These are phyloP conservation scores for Coluber constrictor DNA, from an alignment of 2,797 vertebrate species.

Conservation along the genomic window DNA sequence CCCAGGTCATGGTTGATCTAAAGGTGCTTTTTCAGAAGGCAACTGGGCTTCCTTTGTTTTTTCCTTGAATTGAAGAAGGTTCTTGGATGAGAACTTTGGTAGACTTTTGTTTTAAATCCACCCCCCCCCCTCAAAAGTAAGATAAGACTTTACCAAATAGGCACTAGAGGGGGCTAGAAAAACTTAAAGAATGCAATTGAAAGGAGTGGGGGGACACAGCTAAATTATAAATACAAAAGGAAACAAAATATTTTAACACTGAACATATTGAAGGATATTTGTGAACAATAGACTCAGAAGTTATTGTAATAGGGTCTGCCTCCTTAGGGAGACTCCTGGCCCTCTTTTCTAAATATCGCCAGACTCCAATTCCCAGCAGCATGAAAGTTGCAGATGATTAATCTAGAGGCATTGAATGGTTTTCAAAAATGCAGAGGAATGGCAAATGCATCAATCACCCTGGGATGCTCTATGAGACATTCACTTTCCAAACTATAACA, in stretches of 20 bases:
- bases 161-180: background rate
- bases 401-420: background rate
- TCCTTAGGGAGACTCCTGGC: background rate
- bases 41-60: too few relatives aligned
- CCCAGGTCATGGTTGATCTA: too few relatives aligned
- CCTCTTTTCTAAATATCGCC: background rate
- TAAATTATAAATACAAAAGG: background rate
- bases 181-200: background rate
- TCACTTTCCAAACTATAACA: background rate
- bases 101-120: background rate
- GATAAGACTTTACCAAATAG: background rate
- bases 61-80: too few relatives aligned
- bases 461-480: background rate
- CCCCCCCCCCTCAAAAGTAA: too few relatives aligned
- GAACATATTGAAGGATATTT: background rate
- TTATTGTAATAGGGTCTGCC: background rate
- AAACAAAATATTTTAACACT: background rate
- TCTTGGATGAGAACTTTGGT: background rate
- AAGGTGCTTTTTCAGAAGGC: too few relatives aligned
- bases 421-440: background rate
- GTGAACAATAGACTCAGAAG: background rate
- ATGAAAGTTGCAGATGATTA: background rate
- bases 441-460: background rate
- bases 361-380: background rate
- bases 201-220: too few relatives aligned